phyloP scores from a whole-genome alignment of 1,140 invertebrate genomes.

The Diuraphis noxia region DNA sequence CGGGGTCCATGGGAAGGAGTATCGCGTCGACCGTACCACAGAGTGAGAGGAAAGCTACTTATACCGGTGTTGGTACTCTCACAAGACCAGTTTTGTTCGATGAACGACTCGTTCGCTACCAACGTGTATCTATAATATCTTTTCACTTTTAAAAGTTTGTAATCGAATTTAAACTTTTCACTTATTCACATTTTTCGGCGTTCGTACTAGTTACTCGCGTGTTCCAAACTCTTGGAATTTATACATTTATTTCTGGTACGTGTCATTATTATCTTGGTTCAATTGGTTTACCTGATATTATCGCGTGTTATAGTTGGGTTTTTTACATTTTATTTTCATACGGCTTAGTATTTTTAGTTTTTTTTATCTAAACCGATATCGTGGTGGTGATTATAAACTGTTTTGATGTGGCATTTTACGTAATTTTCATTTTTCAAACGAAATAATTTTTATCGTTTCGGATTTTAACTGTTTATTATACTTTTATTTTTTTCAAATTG shows the following conservation, averaged over 20 bases:
- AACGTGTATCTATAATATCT: neutral
- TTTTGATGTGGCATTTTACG: neutral
- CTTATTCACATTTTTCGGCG: neutral
- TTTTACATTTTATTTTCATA: neutral
- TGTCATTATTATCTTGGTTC: neutral
- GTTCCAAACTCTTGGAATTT: neutral
- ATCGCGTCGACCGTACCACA: neutral
- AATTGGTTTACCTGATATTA: neutral
- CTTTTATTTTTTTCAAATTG: neutral
- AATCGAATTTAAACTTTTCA: neutral
- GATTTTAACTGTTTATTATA: neutral
- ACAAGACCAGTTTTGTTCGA: slow-evolving; percentile 36
- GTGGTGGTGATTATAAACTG: neutral
- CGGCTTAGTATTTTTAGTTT: neutral
- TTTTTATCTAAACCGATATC: neutral
- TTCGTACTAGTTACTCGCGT: neutral
- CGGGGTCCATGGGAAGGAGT: slow-evolving; percentile 26
- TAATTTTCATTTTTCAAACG: neutral
- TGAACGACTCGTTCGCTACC: neutral
- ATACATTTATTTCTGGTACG: neutral
- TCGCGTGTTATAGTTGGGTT: neutral
- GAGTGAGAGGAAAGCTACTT: slow-evolving; percentile 14
- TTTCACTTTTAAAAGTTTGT: neutral
- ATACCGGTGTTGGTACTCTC: slow-evolving; percentile 13
- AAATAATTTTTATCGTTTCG: too few species aligned